Evolutionary conservation across 1,140 invertebrate species (phyloP), one percentile per base, ranked within the genome.

Genomic region (Ceratosolen solmsi): DNA sequence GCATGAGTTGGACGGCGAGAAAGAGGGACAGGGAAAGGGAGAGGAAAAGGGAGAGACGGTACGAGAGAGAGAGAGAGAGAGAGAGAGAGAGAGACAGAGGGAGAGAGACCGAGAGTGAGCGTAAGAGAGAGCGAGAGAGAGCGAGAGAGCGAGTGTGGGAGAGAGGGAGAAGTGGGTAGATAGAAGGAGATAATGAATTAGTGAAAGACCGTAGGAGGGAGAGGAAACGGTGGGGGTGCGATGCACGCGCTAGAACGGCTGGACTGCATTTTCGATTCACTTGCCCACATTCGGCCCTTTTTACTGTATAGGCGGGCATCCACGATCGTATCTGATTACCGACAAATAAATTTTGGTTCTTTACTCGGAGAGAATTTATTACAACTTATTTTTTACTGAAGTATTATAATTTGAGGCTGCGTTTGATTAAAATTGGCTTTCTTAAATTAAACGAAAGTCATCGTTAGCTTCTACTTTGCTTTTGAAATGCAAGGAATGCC

Each of bases 191-290:
- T n/a, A n/a, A n/a, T n/a, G n/a, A n/a, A n/a, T n/a, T n/a, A n/a
- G n/a, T n/a, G n/a, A 46, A 46, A 13, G 13, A 46, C 13, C 13
- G 13, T 13, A 22, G 20, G 51, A 3, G 56, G 25, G 25, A n/a
- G 56, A 27, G 25, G 63, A 38, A 22, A 38, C 33, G 27, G 36
- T n/a, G 33, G 63, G 63, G 63, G 63, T 68, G 63, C 63, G 22
- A 38, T 68, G 33, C 33, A 68, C 33, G 63, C 36, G 63, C 20
- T 68, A 68, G 20, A 68, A 2, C 36, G 27, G 36, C 33, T 38
- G 17, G 63, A 33, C 63, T 68, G 63, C 36, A 68, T 15, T 68
- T 68, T 68, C 36, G 17, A 63, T 68, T 68, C 63, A 68, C 63
- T 68, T 68, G 36, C 63, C 63, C 17, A n/a, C 4, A n/a, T 68